These are phyloP conservation scores for Drosophila miranda DNA, from an alignment of 1,140 invertebrate genomes.

Conservation along the genomic window DNA sequence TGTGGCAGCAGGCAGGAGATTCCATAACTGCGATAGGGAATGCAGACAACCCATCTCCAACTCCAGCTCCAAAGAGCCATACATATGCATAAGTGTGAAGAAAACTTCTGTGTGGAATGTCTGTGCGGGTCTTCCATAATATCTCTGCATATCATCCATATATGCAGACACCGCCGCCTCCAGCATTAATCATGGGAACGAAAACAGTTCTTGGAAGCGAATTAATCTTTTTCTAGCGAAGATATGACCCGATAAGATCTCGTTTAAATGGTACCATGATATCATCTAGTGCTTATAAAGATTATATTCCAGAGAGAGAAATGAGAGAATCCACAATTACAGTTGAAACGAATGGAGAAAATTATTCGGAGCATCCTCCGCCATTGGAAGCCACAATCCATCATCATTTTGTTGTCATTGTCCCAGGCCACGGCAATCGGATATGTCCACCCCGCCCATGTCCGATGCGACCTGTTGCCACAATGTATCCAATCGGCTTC, in stretches of 20 bases:
- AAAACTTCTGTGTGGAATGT: neutral
- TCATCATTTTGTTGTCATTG: conserved; percentile 40
- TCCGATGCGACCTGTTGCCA: neutral
- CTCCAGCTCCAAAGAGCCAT: neutral
- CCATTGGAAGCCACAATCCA: conserved; percentile 21
- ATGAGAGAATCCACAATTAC: neutral
- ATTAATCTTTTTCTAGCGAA: neutral
- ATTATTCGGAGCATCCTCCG: neutral
- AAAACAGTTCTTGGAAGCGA: too few relatives aligned
- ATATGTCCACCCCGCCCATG: conserved; percentile 28
- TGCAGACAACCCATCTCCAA: conserved; percentile 1
- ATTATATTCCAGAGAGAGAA: neutral
- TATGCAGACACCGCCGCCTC: too few relatives aligned
- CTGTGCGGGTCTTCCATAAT: too few relatives aligned
- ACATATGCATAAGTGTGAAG: conserved; percentile 62
- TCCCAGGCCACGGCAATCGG: conserved; percentile 13
- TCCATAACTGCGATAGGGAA: conserved; percentile 63
- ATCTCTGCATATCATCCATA: too few relatives aligned
- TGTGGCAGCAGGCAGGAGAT: conserved; percentile 18
- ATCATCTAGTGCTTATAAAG: neutral
- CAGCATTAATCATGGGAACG: too few relatives aligned
- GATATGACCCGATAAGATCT: conserved; percentile 22
- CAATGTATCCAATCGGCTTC: conserved; percentile 28
- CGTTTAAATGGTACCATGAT: neutral
- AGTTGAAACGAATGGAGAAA: too few relatives aligned